Percentiles rank a stretch among this genome's conserved stretches.
Evolutionary conservation across 1,140 invertebrate species (phyloP).

Genomic region (Microplitis mediator): DNA sequence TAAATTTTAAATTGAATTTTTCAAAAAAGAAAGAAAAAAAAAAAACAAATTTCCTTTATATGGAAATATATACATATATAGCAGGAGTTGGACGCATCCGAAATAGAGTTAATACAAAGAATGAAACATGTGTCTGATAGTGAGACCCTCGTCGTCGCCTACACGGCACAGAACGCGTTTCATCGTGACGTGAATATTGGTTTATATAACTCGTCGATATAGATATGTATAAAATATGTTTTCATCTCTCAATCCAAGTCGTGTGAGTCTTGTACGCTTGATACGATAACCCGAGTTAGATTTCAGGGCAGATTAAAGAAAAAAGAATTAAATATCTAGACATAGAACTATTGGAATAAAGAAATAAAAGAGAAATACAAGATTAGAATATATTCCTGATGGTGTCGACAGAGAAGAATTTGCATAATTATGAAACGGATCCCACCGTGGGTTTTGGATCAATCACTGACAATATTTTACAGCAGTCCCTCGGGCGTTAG

Average conservation of each 20-base stretch:
- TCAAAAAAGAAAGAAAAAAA: no score
- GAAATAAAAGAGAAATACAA: neutral
- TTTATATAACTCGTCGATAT: neutral
- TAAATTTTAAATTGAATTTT: neutral
- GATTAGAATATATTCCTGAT: conserved; percentile 26
- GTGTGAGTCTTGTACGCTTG: no score
- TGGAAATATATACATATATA: no score
- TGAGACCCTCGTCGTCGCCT: neutral
- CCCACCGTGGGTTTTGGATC: conserved; percentile 36
- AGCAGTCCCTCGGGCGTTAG: neutral
- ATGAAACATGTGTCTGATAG: no score
- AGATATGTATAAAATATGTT: no score
- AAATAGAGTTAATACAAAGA: no score
- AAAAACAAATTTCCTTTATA: no score
- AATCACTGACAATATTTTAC: conserved; percentile 46
- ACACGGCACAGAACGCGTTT: neutral
- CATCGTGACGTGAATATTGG: conserved; percentile 16
- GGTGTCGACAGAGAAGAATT: conserved; percentile 31
- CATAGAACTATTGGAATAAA: neutral
- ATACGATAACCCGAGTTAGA: no score
- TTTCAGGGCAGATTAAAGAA: no score
- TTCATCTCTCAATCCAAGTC: no score
- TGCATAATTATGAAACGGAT: conserved; percentile 45
- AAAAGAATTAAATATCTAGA: no score
- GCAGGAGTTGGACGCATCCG: no score